A percentile compares a stretch with the other conserved stretches of the same genome.
phyloP scores from a whole-genome alignment of 1,140 invertebrate genomes.

The Lasioglossum baleicum region DNA sequence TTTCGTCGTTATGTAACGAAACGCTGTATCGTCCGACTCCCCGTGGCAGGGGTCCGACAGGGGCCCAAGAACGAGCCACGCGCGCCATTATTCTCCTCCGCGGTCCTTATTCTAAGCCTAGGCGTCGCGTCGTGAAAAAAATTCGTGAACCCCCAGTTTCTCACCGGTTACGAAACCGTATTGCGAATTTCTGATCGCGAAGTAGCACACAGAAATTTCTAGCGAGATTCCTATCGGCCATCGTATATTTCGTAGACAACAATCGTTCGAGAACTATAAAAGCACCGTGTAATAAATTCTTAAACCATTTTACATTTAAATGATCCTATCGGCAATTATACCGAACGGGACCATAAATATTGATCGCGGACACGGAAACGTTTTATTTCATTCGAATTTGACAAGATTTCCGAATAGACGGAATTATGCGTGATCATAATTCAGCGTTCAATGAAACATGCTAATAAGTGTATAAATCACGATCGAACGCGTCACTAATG shows the following conservation, averaged over 20 bases:
- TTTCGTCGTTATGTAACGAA: conserved; percentile 70
- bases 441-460: too few relatives aligned
- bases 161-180: neutral
- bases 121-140: neutral
- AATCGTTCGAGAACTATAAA: neutral
- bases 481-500: too few relatives aligned
- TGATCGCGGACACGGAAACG: too few relatives aligned
- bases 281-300: too few relatives aligned
- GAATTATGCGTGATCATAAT: too few relatives aligned
- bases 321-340: too few relatives aligned
- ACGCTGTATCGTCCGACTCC: conserved; percentile 7
- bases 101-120: neutral
- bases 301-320: too few relatives aligned
- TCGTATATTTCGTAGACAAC: neutral
- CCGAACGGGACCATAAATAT: too few relatives aligned
- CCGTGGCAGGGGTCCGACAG: neutral
- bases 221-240: neutral
- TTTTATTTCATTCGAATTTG: too few relatives aligned
- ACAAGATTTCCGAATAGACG: too few relatives aligned
- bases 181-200: neutral
- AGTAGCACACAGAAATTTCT: conserved; percentile 6
- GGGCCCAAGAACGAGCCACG: conserved; percentile 14
- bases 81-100: conserved; percentile 4
- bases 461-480: too few relatives aligned
- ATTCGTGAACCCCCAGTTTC: neutral